Percentiles rank a stretch among this genome's conserved stretches.
Conservation (phyloP, 2,113 vertebrate species). For the Triplophysa siluroides region DNA sequence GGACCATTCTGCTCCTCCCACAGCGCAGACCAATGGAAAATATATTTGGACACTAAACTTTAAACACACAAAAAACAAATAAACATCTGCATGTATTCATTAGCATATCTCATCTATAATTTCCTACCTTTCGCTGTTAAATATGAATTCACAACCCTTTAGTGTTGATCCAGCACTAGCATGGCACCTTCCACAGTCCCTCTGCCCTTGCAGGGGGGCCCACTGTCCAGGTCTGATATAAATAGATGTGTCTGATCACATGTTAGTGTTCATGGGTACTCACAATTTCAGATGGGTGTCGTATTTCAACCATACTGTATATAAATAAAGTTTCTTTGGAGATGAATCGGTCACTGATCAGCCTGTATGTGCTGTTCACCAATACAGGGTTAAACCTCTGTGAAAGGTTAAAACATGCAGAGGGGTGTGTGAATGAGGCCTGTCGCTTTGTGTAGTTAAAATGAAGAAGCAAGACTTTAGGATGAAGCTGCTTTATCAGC, state of each 20-base stretch:
- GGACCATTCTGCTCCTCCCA: background rate
- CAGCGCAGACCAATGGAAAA: background rate
- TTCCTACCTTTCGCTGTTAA: constrained; percentile 65
- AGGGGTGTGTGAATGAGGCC: background rate
- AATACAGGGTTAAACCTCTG: background rate
- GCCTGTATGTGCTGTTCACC: background rate
- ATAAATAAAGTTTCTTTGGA: constrained; percentile 45
- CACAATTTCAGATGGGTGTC: constrained; percentile 55
- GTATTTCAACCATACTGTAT: constrained; percentile 53
- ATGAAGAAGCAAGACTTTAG: background rate
- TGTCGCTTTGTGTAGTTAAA: background rate
- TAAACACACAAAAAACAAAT: background rate
- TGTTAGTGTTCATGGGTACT: constrained; percentile 57
- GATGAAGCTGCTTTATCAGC: background rate
- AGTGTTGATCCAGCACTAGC: constrained; percentile 53
- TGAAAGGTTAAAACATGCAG: constrained; percentile 7
- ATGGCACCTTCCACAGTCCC: constrained; percentile 53
- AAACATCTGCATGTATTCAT: background rate
- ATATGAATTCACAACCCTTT: constrained; percentile 53
- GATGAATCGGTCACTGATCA: background rate
- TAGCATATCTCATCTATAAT: background rate
- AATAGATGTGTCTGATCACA: constrained; percentile 77
- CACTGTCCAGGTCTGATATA: constrained; percentile 65
- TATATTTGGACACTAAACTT: background rate
- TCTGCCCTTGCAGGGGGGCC: constrained; percentile 65